A percentile compares a stretch with the other conserved stretches of the same genome.
Conservation (phyloP, 2,888 invertebrate species). For the Macroteleia sp. region DNA sequence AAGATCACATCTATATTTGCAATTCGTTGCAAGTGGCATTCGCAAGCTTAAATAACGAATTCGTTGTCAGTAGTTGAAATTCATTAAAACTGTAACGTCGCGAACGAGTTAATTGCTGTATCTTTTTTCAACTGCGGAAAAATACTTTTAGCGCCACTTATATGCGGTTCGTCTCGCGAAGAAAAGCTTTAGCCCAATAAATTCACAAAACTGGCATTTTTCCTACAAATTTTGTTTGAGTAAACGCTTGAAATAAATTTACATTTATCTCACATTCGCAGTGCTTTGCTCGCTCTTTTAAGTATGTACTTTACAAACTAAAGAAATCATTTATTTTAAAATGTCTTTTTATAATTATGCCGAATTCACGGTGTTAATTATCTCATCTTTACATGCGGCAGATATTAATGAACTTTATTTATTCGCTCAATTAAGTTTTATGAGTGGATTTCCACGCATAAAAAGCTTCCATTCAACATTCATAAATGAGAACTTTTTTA, state of each 20-base stretch:
- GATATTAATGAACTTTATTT: background rate
- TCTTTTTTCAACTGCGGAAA: constrained; percentile 8
- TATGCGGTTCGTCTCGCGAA: background rate
- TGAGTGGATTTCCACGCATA: too few species aligned
- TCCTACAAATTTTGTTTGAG: background rate
- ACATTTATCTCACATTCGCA: background rate
- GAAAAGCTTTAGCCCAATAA: too few species aligned
- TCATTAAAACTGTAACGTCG: constrained; percentile 42
- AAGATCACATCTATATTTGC: constrained; percentile 42
- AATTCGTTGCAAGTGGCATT: constrained; percentile 29
- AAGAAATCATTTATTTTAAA: background rate
- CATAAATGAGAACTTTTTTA: too few species aligned
- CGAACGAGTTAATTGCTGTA: constrained; percentile 36
- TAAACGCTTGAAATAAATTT: constrained; percentile 4
- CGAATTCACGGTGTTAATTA: background rate
- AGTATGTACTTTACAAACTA: background rate
- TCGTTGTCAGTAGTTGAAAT: constrained; percentile 34
- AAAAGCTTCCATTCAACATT: too few species aligned
- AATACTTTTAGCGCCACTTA: constrained; percentile 27
- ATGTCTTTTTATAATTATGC: background rate
- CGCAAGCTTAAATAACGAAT: constrained; percentile 39
- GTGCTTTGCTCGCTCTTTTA: constrained; percentile 3
- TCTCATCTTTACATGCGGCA: background rate
- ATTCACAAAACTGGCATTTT: constrained; percentile 8
- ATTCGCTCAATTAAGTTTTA: too few species aligned